A percentile compares a stretch with the other conserved stretches of the same genome.
Evolutionary conservation across 2,888 invertebrate genomes (phyloP).

Genomic region (Oscheius sp.): DNA sequence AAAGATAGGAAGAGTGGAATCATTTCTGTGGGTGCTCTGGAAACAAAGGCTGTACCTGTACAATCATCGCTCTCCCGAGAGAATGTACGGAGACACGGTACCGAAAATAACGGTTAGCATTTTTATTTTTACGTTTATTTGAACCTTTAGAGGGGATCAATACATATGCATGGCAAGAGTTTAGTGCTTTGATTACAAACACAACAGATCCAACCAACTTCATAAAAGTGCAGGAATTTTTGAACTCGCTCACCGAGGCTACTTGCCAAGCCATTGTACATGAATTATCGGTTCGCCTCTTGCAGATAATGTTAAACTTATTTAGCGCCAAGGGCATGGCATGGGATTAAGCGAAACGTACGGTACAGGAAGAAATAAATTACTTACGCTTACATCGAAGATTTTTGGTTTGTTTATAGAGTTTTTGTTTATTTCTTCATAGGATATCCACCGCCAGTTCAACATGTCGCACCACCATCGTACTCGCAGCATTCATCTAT

Average conservation of each 20-base stretch:
- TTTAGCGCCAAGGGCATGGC: neutral
- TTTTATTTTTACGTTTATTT: neutral
- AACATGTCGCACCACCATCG: neutral
- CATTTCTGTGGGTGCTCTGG: neutral
- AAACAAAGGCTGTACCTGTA: constrained; percentile 4
- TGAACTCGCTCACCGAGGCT: neutral
- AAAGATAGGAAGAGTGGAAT: constrained; percentile 37
- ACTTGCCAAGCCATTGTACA: constrained; percentile 1
- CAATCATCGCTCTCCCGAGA: neutral
- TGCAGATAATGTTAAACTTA: too few species aligned
- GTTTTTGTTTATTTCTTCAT: neutral
- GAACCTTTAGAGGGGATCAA: neutral
- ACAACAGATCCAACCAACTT: neutral
- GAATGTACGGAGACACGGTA: neutral
- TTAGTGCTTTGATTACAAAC: neutral
- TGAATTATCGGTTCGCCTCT: neutral
- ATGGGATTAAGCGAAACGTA: neutral
- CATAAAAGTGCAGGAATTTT: neutral
- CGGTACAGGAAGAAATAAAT: neutral
- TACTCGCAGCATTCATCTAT: neutral
- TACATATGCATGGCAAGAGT: neutral
- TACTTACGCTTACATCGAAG: neutral
- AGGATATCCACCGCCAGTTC: neutral
- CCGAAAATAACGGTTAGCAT: constrained; percentile 4
- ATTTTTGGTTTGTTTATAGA: constrained; percentile 6